phyloP scores from a whole-genome alignment of 2,888 invertebrate species.

The Coelopa pilipes region DNA sequence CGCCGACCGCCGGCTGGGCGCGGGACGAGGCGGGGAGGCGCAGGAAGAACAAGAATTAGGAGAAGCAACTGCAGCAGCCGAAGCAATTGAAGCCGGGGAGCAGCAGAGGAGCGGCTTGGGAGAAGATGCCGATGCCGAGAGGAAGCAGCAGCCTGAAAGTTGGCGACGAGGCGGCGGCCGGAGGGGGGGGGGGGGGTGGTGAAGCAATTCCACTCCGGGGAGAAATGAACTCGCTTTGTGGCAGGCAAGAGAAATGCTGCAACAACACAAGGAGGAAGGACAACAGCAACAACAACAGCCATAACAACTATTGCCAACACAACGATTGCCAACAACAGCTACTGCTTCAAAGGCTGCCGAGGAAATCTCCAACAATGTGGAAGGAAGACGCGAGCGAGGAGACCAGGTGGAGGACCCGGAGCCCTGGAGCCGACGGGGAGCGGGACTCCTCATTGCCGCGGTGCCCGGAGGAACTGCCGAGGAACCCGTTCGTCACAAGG shows the following conservation, averaged over 20 bases:
- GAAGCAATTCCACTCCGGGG: constrained; percentile 6
- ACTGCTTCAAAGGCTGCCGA: background rate
- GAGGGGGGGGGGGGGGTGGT: background rate
- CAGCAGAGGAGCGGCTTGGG: background rate
- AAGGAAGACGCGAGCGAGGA: background rate
- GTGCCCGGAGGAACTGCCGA: too few relatives aligned
- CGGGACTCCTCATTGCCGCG: too few relatives aligned
- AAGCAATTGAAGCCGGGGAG: background rate
- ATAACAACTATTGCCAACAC: constrained; percentile 9
- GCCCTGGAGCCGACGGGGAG: too few relatives aligned
- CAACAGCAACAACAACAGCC: constrained; percentile 10
- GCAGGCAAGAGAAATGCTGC: constrained; percentile 23
- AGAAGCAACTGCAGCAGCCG: background rate
- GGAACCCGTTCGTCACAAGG: too few relatives aligned
- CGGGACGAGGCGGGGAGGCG: background rate
- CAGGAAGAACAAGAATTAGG: background rate
- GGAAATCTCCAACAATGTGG: background rate
- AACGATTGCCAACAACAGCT: background rate
- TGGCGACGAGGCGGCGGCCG: background rate
- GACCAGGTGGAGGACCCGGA: background rate
- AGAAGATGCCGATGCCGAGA: background rate
- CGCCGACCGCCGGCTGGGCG: background rate
- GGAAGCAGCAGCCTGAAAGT: background rate
- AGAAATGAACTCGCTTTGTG: constrained; percentile 30
- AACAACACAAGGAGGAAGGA: background rate